Base-by-base conservation (phyloP, 2,888 invertebrate species). In the Oscheius sp. region DNA sequence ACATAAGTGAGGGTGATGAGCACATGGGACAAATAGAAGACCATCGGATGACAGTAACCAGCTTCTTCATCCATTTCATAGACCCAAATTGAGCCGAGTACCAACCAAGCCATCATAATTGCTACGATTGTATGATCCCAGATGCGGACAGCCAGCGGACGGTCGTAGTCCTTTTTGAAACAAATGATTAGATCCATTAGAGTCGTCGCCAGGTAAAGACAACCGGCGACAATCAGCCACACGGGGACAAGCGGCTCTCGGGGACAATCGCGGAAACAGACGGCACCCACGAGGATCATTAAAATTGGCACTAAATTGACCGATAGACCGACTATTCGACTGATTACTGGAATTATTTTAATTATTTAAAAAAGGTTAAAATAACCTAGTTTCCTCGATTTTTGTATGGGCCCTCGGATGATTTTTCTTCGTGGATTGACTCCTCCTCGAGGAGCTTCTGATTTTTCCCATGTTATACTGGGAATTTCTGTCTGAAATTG, bases 101-200 rank as follows among this genome's bases (percentile, higher is more conserved):
- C 35, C n/a, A 66, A 52, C 66, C 66, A 66, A 7, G 21, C 49
- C 13, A 66, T 6, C 66, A 66, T 66, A 6, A 52, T n/a, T 9
- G 52, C 16, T 2, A 66, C 52, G n/a, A 52, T 21, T 1, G 49
- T 1, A 52, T 66, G 66, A 23, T 52, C 52, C 12, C 46, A 27
- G 27, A 66, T 21, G 0, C 66, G 66, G 7, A 66, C 49, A 5
- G 35, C 27, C 2, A 27, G 25, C 7, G 52, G 66, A 1, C 52
- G 66, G n/a, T 29, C 49, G 52, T 49, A 52, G 1, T 66, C 66
- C 9, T 35, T 23, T 13, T 27, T 25, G 35, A 66, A 66, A 21
- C 66, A 46, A 29, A 49, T 49, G n/a, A 52, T n/a, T 9, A 66
- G 9, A 21, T 52, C 66, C 25, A 52, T 7, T n/a, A 66, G 9